Conservation (phyloP, 2,113 vertebrate genomes). For the Chiloscyllium plagiosum region DNA sequence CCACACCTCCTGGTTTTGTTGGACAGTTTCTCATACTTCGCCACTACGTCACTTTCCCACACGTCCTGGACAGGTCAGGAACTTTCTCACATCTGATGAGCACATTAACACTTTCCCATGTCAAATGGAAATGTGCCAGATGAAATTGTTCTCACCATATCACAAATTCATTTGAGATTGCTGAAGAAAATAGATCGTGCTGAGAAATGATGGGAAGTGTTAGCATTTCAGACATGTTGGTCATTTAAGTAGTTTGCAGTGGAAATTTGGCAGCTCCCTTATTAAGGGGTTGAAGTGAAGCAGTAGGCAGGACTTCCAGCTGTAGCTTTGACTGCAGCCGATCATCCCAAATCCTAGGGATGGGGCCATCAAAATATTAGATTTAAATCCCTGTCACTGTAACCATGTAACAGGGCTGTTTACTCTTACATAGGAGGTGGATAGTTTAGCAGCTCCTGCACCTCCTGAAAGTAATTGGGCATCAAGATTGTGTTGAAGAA, state of each 20-base stretch:
- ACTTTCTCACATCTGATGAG: not conserved
- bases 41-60: not conserved
- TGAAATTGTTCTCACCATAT: not conserved
- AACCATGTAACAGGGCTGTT: not conserved
- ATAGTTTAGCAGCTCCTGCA: not conserved
- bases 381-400: not conserved
- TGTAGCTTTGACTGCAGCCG: not conserved
- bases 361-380: not conserved
- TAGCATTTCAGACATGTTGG: not conserved
- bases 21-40: constrained; percentile 12
- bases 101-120: constrained; percentile 23
- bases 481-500: not conserved
- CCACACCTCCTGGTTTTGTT: not conserved
- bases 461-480: not conserved
- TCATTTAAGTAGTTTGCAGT: not conserved
- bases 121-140: not conserved
- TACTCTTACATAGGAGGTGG: not conserved
- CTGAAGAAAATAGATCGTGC: not conserved
- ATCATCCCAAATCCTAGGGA: not conserved
- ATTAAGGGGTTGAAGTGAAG: not conserved
- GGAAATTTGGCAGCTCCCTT: not conserved
- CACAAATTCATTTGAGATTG: not conserved
- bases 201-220: not conserved
- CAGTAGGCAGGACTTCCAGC: not conserved
- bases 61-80: not conserved